Percentiles rank a stretch among this genome's conserved stretches.
Evolutionary conservation across 2,797 vertebrate species (phyloP).

Genomic region (Paedocypris micromegethes): DNA sequence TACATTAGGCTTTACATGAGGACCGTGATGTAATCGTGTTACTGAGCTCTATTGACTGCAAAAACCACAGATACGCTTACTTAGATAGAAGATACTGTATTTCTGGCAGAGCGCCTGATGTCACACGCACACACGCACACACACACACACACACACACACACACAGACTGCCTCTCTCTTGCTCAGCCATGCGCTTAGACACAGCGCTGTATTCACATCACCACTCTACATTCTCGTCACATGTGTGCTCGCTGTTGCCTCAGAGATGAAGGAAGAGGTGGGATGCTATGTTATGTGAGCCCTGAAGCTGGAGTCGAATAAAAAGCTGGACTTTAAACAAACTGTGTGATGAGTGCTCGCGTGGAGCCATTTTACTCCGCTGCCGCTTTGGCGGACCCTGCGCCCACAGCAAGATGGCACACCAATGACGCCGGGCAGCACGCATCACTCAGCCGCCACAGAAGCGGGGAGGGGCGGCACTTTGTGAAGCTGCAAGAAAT

Average conservation of each 20-base stretch:
- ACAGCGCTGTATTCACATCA: conserved; percentile 38
- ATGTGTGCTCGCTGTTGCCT: conserved; percentile 38
- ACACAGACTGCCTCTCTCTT: conserved; percentile 20
- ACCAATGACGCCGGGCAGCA: conserved; percentile 16
- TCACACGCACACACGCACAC: not conserved
- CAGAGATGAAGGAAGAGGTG: conserved; percentile 47
- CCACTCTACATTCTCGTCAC: conserved; percentile 38
- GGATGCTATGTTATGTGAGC: conserved; percentile 37
- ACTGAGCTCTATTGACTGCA: conserved; percentile 12
- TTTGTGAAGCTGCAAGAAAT: conserved; percentile 16
- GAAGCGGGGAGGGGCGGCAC: conserved; percentile 15
- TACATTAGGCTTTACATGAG: conserved; percentile 8
- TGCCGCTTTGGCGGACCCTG: too few relatives aligned
- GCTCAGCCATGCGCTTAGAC: conserved; percentile 35
- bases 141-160: conserved; percentile 21
- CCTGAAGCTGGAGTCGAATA: conserved; percentile 31
- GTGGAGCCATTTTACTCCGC: conserved; percentile 12
- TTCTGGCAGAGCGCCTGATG: conserved; percentile 33
- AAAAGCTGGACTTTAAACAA: conserved; percentile 39
- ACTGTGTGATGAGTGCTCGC: conserved; percentile 29
- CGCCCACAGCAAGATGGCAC: conserved; percentile 1
- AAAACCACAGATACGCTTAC: conserved; percentile 21
- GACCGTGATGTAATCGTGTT: conserved; percentile 14
- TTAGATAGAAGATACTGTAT: conserved; percentile 35
- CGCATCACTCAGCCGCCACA: conserved; percentile 5